Percentiles rank a stretch among this genome's conserved stretches.
phyloP scores from a whole-genome alignment of 2,888 invertebrate species.

The Drosophila kokeensis region DNA sequence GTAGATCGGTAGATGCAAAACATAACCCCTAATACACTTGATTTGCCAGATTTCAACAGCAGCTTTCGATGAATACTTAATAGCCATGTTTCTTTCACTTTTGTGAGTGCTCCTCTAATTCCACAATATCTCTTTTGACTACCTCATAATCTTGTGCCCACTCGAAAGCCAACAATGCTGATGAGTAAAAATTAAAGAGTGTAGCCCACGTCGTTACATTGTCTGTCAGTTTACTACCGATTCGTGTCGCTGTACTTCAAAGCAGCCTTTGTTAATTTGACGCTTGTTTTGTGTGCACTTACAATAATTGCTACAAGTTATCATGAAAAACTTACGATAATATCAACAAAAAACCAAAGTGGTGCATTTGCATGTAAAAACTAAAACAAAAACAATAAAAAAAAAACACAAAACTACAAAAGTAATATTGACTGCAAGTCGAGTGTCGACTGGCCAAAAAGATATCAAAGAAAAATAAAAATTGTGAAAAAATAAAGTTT shows the following conservation, averaged over 20 bases:
- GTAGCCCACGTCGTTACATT: slow-evolving; percentile 22
- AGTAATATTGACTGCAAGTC: slow-evolving; percentile 21
- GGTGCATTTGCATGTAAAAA: slow-evolving; percentile 56
- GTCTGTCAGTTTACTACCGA: slow-evolving; percentile 23
- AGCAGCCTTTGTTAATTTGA: slow-evolving; percentile 71
- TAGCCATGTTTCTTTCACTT: neutral
- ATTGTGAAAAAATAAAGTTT: slow-evolving; percentile 32
- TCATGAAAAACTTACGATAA: slow-evolving; percentile 41
- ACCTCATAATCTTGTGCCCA: slow-evolving; percentile 5
- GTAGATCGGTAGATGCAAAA: neutral
- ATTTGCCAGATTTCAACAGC: slow-evolving; percentile 1
- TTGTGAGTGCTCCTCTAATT: neutral
- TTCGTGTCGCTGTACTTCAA: slow-evolving; percentile 68
- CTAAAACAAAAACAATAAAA: slow-evolving; percentile 38
- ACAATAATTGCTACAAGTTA: slow-evolving; percentile 72
- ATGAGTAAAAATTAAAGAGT: slow-evolving; percentile 10
- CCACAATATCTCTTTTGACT: neutral
- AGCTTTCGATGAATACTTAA: neutral
- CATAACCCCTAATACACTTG: neutral
- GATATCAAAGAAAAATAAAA: slow-evolving; percentile 16
- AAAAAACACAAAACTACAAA: slow-evolving; percentile 31
- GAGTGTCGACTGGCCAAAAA: slow-evolving; percentile 16
- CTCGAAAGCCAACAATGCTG: slow-evolving; percentile 14
- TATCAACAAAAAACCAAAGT: slow-evolving; percentile 39
- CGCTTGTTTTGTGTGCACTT: slow-evolving; percentile 71